Base-by-base conservation (phyloP, 2,888 invertebrate genomes). In the Creontiades dilutus region DNA sequence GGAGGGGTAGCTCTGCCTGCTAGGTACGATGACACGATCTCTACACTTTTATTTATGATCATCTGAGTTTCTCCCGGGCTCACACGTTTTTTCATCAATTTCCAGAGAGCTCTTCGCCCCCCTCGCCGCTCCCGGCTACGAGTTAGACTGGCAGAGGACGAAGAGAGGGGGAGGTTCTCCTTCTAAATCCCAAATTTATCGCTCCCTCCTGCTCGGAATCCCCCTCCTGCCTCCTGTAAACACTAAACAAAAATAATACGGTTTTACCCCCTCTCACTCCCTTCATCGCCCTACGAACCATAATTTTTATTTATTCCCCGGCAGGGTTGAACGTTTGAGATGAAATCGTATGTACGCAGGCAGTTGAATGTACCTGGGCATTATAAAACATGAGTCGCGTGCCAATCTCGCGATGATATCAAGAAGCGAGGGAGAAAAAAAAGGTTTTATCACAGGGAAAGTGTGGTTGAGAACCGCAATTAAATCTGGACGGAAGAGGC, bases 11-110 rank as follows among this genome's bases (percentile, higher is more conserved):
- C 5, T 0, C 52, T 52, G 52, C 82, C 52, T 47, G 48, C 76
- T 47, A 86, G 86, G 86, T 86, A 46, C 86, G 86, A 87, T 87
- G 86, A 87, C 86, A 76, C 86, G 47, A 76, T 76, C 76, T 76
- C 86, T 48, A 75, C 27, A 48, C 85, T 85, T 61, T 85, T 85
- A 85, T 85, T 85, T 85, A 85, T 85, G 85, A 61, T 61, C 85
- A 85, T 57, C 85, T 28, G 85, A 85, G 85, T 85, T 85, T 85
- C 61, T 85, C 85, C n/a, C 61, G 85, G 61, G 61, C 85, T 85
- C 61, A 85, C 85, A 85, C 85, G 85, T 85, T 85, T 85, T 85
- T 61, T 85, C 61, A 61, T 82, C 82, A 82, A 82, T 27, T 82
- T 82, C 82, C 82, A 82, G 82, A 19, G 52, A 12, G 19, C 19